Evolutionary conservation across 2,888 invertebrate genomes (phyloP).

Genomic region (Hypena proboscidalis): DNA sequence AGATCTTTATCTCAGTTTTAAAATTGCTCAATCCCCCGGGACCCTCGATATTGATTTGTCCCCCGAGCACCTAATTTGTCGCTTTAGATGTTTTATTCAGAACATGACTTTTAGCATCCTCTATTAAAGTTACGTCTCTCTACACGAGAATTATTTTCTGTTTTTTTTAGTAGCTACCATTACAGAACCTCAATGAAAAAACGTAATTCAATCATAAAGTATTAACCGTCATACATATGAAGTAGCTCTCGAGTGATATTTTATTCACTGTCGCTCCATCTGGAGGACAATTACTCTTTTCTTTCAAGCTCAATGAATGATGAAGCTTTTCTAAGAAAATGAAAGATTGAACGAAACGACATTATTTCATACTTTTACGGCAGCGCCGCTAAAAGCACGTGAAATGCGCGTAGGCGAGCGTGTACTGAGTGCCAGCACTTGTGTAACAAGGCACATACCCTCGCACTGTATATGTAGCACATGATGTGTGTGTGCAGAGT

Average conservation of each 20-base stretch:
- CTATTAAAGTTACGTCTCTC: conserved; percentile 38
- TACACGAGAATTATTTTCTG: conserved; percentile 19
- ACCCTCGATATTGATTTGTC: conserved; percentile 77
- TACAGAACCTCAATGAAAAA: conserved; percentile 21
- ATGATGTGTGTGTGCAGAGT: conserved; percentile 24
- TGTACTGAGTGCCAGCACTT: conserved; percentile 23
- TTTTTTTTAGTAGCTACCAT: conserved; percentile 21
- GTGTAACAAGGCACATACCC: conserved; percentile 20
- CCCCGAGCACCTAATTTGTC: conserved; percentile 74
- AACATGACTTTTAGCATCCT: conserved; percentile 62
- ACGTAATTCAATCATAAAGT: conserved; percentile 34
- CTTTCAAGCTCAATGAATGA: conserved; percentile 61
- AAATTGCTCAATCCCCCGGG: conserved; percentile 81
- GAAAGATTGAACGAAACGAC: conserved; percentile 71
- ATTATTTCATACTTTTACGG: conserved; percentile 70
- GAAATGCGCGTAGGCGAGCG: conserved; percentile 61
- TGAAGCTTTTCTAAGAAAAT: conserved; percentile 68
- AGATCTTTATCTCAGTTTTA: conserved; percentile 85
- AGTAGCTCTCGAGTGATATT: conserved; percentile 56
- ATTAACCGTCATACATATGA: conserved; percentile 32
- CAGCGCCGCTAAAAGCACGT: conserved; percentile 73
- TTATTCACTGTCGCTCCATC: conserved; percentile 62
- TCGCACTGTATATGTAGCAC: conserved; percentile 24
- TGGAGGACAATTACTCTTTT: conserved; percentile 62
- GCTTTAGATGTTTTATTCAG: conserved; percentile 75